Evolutionary conservation across 1,140 invertebrate species (phyloP).

Genomic region (Mycetomoellerius zeteki): DNA sequence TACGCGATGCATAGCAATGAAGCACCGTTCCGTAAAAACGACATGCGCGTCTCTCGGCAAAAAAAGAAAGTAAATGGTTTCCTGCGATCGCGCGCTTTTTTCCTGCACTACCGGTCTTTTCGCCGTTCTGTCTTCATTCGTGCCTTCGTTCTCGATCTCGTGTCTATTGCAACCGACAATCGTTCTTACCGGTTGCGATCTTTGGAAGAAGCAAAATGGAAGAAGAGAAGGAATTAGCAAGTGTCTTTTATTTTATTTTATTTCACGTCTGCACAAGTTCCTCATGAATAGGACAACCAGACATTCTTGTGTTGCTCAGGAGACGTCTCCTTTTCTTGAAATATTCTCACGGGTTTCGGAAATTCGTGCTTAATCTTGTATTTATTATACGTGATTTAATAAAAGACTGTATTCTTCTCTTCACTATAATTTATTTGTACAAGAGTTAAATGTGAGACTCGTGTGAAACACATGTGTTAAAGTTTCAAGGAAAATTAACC

Average conservation of each 20-base stretch:
- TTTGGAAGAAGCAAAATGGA: background rate
- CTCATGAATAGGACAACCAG: conserved; percentile 1
- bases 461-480: background rate
- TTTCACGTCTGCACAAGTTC: conserved; percentile 5
- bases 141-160: conserved; percentile 19
- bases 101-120: background rate
- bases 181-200: conserved; percentile 5
- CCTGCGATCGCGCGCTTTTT: conserved; percentile 26
- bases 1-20: conserved; percentile 62
- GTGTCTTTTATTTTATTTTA: conserved; percentile 12
- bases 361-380: background rate
- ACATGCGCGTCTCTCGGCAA: conserved; percentile 34
- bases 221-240: background rate
- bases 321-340: background rate
- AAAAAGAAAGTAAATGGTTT: conserved; percentile 52
- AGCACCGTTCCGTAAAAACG: conserved; percentile 44
- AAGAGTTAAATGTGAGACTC: background rate
- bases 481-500: background rate
- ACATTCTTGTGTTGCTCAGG: conserved; percentile 8
- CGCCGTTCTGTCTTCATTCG: background rate
- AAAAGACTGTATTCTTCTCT: no score
- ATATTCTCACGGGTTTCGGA: conserved; percentile 29
- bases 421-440: background rate
- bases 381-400: background rate
- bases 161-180: conserved; percentile 22